Evolutionary conservation across 1,140 invertebrate genomes (phyloP).

Genomic region (Eurosta solidaginis): DNA sequence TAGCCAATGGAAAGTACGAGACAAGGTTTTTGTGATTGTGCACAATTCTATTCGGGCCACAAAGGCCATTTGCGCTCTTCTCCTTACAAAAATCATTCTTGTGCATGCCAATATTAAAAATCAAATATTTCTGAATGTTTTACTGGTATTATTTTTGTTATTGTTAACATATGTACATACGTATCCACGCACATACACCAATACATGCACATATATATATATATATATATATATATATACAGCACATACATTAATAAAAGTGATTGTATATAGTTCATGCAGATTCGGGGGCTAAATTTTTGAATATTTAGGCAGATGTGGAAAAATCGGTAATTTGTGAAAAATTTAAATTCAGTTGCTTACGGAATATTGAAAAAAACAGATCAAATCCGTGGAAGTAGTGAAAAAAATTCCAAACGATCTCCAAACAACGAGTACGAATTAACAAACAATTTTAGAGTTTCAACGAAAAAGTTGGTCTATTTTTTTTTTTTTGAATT

Average conservation of each 20-base stretch:
- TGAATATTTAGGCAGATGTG: constrained; percentile 17
- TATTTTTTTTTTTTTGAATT: constrained; percentile 11
- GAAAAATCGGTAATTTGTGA: constrained; percentile 33
- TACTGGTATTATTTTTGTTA: not conserved
- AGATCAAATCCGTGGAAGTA: constrained; percentile 47
- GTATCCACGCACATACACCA: too few relatives aligned
- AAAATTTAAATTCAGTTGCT: constrained; percentile 54
- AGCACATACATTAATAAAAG: not conserved
- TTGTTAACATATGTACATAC: not conserved
- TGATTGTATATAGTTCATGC: not conserved
- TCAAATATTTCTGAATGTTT: not conserved
- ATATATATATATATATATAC: not conserved
- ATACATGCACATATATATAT: too few relatives aligned
- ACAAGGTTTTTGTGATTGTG: not conserved
- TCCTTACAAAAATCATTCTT: not conserved
- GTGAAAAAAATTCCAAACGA: constrained; percentile 42
- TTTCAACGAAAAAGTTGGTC: constrained; percentile 19
- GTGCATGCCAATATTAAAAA: not conserved
- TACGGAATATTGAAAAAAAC: constrained; percentile 61
- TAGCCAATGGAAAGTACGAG: constrained; percentile 20
- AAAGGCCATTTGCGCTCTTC: constrained; percentile 5
- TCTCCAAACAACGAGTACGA: constrained; percentile 40
- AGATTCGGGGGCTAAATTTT: not conserved
- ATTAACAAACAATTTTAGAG: constrained; percentile 17
- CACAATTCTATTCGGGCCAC: not conserved